Evolutionary conservation across 2,888 invertebrate genomes (phyloP), one percentile per base, ranked within the genome.

Genomic region (Catocala fraxini): DNA sequence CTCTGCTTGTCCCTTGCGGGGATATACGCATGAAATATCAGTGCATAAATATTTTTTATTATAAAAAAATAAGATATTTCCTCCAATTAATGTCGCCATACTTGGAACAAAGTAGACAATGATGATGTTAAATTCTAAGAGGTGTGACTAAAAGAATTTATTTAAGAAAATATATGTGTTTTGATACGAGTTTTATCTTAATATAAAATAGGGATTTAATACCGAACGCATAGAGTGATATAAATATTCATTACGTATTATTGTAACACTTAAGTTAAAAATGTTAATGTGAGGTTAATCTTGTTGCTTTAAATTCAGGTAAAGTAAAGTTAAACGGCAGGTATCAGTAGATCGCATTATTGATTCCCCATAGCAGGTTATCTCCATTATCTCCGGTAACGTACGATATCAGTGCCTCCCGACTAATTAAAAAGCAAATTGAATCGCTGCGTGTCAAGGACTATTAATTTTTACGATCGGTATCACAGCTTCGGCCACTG

Each of bases 401-500:
- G 71, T 69, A 79, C 72, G 75, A 64, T 80, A 75, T 79, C 72
- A 71, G 56, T 65, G 66, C 58, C 63, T 64, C 57, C 64, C 70
- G 65, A 77, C 86, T 87, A 88, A 90, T 89, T 90, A 89, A 89
- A 88, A 90, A 86, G 84, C 84, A 87, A 89, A 91, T 90, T 88
- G 88, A 90, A 89, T 85, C 81, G 80, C 82, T 77, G 77, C 82
- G 82, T 87, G 89, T 88, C 84, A 87, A 84, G 81, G 82, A 87
- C 85, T 89, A 89, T 90, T 89, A 89, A 87, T 88, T 91, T 91
- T 92, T 89, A 91, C 83, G 91, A 90, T 85, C 83, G 62, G 81
- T 86, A 87, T 89, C 87, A 80, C 78, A 74, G 68, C 75, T 74
- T 71, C 71, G 65, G 70, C 67, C 70, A 72, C 59, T 71, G 69